Evolutionary conservation across 2,888 invertebrate genomes (phyloP).

Genomic region (Pterostichus madidus): DNA sequence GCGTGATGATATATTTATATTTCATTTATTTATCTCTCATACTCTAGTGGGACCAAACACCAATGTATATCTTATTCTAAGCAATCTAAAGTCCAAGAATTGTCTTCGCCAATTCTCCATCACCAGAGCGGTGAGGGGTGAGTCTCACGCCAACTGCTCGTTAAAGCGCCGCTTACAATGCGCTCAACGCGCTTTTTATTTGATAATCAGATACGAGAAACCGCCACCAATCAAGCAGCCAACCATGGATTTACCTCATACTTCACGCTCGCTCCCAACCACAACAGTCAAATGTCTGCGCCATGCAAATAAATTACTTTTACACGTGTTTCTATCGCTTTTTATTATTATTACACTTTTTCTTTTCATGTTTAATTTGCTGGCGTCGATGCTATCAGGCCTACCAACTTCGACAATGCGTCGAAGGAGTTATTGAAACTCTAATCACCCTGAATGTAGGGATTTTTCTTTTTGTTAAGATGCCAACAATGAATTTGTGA

Average conservation of each 20-base stretch:
- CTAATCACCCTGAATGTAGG: slow-evolving; percentile 45
- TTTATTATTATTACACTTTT: slow-evolving; percentile 57
- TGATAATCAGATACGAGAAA: slow-evolving; percentile 54
- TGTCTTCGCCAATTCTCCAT: not conserved
- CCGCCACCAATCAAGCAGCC: no score
- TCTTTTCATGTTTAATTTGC: slow-evolving; percentile 36
- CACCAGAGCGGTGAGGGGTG: not conserved
- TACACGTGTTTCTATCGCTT: slow-evolving; percentile 53
- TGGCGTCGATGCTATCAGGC: slow-evolving; percentile 19
- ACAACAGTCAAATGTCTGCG: slow-evolving; percentile 1
- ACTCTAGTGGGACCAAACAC: no score
- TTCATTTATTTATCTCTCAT: no score
- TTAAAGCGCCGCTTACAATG: slow-evolving; percentile 52
- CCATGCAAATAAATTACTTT: slow-evolving; percentile 58
- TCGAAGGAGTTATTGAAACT: slow-evolving; percentile 51
- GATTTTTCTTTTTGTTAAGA: slow-evolving; percentile 45
- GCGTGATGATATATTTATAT: no score
- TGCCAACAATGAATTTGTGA: slow-evolving; percentile 36
- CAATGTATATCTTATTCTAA: no score
- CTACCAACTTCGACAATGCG: slow-evolving; percentile 41
- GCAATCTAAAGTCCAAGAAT: not conserved
- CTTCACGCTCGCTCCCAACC: not conserved
- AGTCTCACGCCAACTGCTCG: slow-evolving; percentile 54
- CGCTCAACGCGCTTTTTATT: slow-evolving; percentile 57
- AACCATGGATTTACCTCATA: not conserved